Conservation (phyloP, 2,797 vertebrate genomes). For the Oophaga sylvatica region DNA sequence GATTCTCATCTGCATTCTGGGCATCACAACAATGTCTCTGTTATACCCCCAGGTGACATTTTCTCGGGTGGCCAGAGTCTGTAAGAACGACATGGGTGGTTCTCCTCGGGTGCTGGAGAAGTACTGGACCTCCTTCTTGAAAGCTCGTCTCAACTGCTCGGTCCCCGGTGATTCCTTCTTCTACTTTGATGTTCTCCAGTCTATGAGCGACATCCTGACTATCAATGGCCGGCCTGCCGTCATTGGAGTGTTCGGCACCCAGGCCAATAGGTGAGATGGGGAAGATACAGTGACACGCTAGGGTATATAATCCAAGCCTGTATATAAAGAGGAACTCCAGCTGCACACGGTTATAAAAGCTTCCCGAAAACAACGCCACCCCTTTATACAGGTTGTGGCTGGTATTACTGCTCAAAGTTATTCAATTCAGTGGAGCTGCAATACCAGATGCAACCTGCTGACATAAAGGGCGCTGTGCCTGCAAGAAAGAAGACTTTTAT, state of each 20-base stretch:
- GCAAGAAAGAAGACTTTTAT: too few relatives aligned
- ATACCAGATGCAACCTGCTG: too few relatives aligned
- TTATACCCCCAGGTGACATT: slow-evolving; percentile 81
- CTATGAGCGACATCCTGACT: slow-evolving; percentile 65
- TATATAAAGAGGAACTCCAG: too few relatives aligned
- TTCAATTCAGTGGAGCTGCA: too few relatives aligned
- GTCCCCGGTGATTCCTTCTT: slow-evolving; percentile 91
- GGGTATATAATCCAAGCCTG: not conserved
- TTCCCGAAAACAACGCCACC: too few relatives aligned
- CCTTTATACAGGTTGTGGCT: too few relatives aligned
- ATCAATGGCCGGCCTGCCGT: slow-evolving; percentile 83
- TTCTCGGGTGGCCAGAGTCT: slow-evolving; percentile 89
- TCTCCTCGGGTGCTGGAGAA: slow-evolving; percentile 91
- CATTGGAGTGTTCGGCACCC: slow-evolving; percentile 91
- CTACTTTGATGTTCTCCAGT: slow-evolving; percentile 93
- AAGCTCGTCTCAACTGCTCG: slow-evolving; percentile 91
- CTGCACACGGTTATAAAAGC: too few relatives aligned
- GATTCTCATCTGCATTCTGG: too few relatives aligned
- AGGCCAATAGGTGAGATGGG: slow-evolving; percentile 85
- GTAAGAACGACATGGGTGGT: slow-evolving; percentile 92
- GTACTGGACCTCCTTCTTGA: slow-evolving; percentile 96
- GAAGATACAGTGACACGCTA: not conserved
- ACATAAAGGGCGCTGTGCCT: too few relatives aligned
- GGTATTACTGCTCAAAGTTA: too few relatives aligned
- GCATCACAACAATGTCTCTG: not conserved